phyloP scores from a whole-genome alignment of 2,113 vertebrate genomes.

The Percopsis transmontana region DNA sequence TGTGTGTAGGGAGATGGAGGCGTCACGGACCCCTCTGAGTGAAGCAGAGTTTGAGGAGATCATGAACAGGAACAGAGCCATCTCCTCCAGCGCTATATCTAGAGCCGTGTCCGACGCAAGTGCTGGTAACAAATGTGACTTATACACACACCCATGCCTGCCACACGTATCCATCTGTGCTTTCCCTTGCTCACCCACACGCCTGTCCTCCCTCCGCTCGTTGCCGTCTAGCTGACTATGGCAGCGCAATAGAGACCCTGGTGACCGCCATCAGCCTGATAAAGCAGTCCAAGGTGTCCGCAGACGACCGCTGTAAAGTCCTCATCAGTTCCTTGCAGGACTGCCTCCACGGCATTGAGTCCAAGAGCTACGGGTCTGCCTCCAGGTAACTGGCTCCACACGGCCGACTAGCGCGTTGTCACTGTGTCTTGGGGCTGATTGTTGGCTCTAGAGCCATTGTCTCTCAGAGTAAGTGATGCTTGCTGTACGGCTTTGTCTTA shows the following conservation, averaged over 20 bases:
- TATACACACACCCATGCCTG: background rate
- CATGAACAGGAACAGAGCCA: conserved; percentile 98
- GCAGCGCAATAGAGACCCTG: conserved; percentile 98
- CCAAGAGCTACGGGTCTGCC: conserved; percentile 97
- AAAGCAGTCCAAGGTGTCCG: conserved; percentile 98
- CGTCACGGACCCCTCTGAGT: conserved; percentile 91
- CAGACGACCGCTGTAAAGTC: conserved; percentile 98
- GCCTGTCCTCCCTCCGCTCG: background rate
- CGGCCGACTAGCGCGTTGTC: no score
- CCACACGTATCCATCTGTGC: background rate
- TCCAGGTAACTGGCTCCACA: conserved; percentile 81
- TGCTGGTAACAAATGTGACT: conserved; percentile 81
- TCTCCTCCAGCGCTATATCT: conserved; percentile 98
- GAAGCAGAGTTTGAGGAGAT: conserved; percentile 99
- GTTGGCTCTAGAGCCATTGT: no score
- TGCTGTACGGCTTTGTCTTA: no score
- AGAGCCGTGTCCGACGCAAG: conserved; percentile 97
- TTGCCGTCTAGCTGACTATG: conserved; percentile 87
- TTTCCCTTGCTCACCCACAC: background rate
- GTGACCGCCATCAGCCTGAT: conserved; percentile 99
- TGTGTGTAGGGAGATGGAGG: conserved; percentile 91
- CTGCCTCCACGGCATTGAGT: conserved; percentile 98
- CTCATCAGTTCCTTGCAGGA: conserved; percentile 99
- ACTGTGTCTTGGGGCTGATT: no score
- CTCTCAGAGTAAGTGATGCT: no score